Evolutionary conservation across 1,140 invertebrate species (phyloP).

Genomic region (Heliconius nattereri): DNA sequence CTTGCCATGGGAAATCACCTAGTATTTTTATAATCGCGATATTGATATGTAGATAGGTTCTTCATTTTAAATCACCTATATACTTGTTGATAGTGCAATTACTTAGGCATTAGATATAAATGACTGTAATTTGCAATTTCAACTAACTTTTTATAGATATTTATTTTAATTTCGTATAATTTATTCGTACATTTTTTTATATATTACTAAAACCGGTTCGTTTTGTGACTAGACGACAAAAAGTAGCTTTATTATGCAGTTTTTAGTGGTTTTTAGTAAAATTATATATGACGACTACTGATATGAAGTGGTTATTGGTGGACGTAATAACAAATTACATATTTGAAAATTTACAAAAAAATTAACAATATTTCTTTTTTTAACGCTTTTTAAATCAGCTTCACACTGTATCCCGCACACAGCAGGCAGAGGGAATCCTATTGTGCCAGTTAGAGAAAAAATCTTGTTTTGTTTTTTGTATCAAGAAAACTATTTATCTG

Average conservation of each 20-base stretch:
- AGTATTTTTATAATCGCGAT: slow-evolving; percentile 23
- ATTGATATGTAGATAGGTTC: not conserved
- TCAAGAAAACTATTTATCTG: too few species aligned
- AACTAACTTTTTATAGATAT: not conserved
- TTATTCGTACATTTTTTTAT: not conserved
- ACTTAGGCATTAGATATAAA: slow-evolving; percentile 7
- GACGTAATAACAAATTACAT: not conserved
- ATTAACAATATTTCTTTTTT: too few species aligned
- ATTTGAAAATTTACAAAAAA: not conserved
- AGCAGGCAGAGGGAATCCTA: too few species aligned
- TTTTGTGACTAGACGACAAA: not conserved
- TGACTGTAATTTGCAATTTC: not conserved
- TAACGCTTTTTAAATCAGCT: too few species aligned
- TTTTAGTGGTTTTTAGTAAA: not conserved
- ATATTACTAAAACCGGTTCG: not conserved
- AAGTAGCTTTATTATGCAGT: not conserved
- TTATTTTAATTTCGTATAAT: not conserved
- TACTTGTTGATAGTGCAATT: slow-evolving; percentile 4
- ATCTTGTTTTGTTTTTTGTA: too few species aligned
- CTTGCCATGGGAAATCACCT: slow-evolving; percentile 38
- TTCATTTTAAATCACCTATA: not conserved
- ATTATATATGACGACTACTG: not conserved
- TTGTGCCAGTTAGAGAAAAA: too few species aligned
- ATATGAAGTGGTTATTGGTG: too few species aligned
- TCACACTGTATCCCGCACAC: too few species aligned